Evolutionary conservation across 1,140 invertebrate species (phyloP).

Genomic region (Fopius arisanus): DNA sequence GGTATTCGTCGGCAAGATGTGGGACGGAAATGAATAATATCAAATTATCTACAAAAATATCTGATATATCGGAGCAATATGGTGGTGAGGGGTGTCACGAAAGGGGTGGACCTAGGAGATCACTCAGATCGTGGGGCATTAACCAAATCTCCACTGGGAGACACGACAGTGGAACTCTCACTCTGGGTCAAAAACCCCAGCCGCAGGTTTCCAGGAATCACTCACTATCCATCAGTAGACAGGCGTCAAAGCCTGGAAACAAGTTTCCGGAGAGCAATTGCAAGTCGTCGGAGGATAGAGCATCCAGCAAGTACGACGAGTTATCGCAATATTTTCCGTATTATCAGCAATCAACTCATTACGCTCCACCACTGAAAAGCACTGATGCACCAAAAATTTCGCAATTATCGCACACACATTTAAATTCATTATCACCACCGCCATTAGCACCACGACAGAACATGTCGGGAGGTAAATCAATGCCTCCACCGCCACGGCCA

Average conservation of each 20-base stretch:
- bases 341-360: constrained; percentile 46
- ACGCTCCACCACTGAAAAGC: constrained; percentile 50
- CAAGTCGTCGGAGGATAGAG: constrained; percentile 45
- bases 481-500: constrained; percentile 60
- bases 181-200: constrained; percentile 53
- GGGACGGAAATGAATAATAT: constrained; percentile 42
- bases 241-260: constrained; percentile 36
- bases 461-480: constrained; percentile 51
- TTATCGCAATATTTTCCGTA: constrained; percentile 49
- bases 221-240: constrained; percentile 12
- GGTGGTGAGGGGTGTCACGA: constrained; percentile 52
- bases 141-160: constrained; percentile 54
- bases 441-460: constrained; percentile 57
- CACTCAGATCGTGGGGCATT: constrained; percentile 50
- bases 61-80: constrained; percentile 56
- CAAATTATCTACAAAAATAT: constrained; percentile 49
- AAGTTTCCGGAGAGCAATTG: constrained; percentile 30
- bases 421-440: constrained; percentile 50
- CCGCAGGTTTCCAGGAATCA: constrained; percentile 53
- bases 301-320: constrained; percentile 51
- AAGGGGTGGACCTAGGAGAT: constrained; percentile 50
- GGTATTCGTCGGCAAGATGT: constrained; percentile 55
- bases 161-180: constrained; percentile 42
- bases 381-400: constrained; percentile 44
- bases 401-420: constrained; percentile 30